phyloP scores from a whole-genome alignment of 2,888 invertebrate genomes.

The Mactromeris polynyma region DNA sequence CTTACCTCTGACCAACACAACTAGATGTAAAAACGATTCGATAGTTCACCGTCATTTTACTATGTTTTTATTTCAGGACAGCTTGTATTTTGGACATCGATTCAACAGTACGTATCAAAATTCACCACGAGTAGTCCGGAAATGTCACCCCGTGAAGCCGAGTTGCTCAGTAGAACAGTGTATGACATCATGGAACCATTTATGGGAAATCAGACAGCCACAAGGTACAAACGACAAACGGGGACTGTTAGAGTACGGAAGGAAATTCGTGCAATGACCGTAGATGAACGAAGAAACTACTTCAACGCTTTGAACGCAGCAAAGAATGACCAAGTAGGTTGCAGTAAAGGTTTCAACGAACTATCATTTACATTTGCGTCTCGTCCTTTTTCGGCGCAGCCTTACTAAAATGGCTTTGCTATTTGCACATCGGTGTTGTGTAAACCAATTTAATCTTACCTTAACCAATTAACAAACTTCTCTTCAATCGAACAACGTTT shows the following conservation, averaged over 20 bases:
- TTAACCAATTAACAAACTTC: too few species aligned
- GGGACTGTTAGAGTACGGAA: conserved; percentile 17
- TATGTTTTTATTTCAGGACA: neutral
- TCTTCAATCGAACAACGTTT: too few species aligned
- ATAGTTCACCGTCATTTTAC: too few species aligned
- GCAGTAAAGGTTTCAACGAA: too few species aligned
- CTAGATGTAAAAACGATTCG: too few species aligned
- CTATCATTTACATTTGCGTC: too few species aligned
- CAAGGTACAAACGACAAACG: conserved; percentile 52
- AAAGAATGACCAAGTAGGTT: conserved; percentile 52
- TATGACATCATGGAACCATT: conserved; percentile 12
- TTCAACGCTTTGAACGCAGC: conserved; percentile 51
- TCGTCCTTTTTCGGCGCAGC: too few species aligned
- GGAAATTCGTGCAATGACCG: conserved; percentile 52
- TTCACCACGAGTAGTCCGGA: conserved; percentile 20
- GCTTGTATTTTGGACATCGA: conserved; percentile 46
- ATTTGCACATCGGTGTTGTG: too few species aligned
- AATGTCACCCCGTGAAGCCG: conserved; percentile 38
- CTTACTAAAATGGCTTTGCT: too few species aligned
- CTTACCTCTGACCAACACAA: too few species aligned
- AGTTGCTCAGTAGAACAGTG: conserved; percentile 30
- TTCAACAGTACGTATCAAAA: conserved; percentile 53
- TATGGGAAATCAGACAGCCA: neutral
- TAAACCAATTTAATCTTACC: too few species aligned
- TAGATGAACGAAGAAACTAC: conserved; percentile 40